Evolutionary conservation across 2,797 vertebrate species (phyloP).

Genomic region (Harpagifer antarcticus): DNA sequence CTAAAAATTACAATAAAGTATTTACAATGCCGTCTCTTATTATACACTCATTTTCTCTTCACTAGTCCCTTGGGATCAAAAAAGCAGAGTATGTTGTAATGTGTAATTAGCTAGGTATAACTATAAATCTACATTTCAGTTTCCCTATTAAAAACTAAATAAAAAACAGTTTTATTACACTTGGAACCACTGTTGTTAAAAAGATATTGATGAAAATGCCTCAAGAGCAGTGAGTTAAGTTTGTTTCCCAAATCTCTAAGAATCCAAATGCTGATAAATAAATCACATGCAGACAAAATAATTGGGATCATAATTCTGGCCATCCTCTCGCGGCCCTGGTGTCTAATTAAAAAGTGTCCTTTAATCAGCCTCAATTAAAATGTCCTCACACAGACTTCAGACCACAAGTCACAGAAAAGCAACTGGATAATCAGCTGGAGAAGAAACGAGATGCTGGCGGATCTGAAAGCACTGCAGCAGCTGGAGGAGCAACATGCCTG

Average conservation of each 20-base stretch:
- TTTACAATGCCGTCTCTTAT: background rate
- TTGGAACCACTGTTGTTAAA: background rate
- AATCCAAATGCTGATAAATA: conserved; percentile 6
- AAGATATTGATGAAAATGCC: background rate
- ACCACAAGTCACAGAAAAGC: conserved; percentile 16
- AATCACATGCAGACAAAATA: conserved; percentile 38
- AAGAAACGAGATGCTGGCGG: conserved; percentile 17
- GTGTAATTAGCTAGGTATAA: conserved; percentile 6
- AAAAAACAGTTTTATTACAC: background rate
- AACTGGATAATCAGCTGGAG: conserved; percentile 1
- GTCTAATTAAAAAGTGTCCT: conserved; percentile 53
- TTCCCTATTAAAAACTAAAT: conserved; percentile 12
- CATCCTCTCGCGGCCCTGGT: background rate
- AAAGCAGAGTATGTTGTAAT: background rate
- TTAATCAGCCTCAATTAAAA: conserved; percentile 56
- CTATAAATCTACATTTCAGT: background rate
- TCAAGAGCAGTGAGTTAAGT: conserved; percentile 9
- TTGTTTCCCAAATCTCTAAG: background rate
- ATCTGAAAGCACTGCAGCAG: conserved; percentile 22
- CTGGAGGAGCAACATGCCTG: conserved; percentile 35
- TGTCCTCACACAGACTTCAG: conserved; percentile 19
- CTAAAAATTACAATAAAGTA: background rate
- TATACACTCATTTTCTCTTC: conserved; percentile 6
- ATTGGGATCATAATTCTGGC: conserved; percentile 29
- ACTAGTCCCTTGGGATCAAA: background rate